These are phyloP conservation scores for Nephrotoma appendiculata DNA, from an alignment of 2,888 invertebrate species.

Conservation along the genomic window DNA sequence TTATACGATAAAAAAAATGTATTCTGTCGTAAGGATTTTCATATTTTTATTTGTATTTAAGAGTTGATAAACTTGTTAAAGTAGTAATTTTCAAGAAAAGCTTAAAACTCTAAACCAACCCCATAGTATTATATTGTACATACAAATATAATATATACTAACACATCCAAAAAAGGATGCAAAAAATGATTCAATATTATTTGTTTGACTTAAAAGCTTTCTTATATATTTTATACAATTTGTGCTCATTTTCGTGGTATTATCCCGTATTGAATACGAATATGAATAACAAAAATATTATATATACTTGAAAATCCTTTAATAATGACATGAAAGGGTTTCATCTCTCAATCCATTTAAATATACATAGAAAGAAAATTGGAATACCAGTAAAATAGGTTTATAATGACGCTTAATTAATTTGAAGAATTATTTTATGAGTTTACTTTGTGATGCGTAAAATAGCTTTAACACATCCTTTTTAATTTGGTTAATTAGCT, in stretches of 20 bases:
- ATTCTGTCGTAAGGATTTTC: neutral
- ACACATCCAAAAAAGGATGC: neutral
- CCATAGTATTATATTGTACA: neutral
- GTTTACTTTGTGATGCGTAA: neutral
- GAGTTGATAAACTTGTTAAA: neutral
- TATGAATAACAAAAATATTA: neutral
- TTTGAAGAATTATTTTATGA: neutral
- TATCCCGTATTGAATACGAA: neutral
- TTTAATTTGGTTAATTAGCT: neutral
- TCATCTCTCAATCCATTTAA: neutral
- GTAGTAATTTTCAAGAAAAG: neutral
- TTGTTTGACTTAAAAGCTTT: neutral
- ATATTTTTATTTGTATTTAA: neutral
- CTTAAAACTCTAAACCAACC: neutral
- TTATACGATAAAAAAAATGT: neutral
- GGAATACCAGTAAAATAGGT: neutral
- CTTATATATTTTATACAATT: neutral
- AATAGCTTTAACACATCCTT: neutral
- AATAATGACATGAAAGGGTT: neutral
- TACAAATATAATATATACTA: no score
- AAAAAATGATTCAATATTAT: neutral
- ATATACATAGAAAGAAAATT: neutral
- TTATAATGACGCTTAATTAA: neutral
- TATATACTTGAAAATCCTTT: neutral
- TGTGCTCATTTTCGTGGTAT: neutral